Evolutionary conservation across 2,113 vertebrate species (phyloP).

Genomic region (Tinamus guttatus): DNA sequence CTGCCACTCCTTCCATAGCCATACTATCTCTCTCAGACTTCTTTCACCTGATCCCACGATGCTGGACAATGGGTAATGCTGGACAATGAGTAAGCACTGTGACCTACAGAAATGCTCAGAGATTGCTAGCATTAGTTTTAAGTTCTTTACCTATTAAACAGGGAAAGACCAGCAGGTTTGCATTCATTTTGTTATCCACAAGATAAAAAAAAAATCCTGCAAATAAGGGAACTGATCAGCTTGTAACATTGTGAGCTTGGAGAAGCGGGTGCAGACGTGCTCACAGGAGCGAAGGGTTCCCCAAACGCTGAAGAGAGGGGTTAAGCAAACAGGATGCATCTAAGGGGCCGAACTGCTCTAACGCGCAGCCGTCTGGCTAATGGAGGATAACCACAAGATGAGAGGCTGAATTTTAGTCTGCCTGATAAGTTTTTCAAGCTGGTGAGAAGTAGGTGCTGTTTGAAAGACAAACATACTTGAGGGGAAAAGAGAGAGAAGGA

Average conservation of each 20-base stretch:
- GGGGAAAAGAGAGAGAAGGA: not conserved
- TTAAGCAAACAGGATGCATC: not conserved
- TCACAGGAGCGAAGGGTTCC: not conserved
- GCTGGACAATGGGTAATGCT: not conserved
- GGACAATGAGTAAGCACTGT: not conserved
- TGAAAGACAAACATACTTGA: not conserved
- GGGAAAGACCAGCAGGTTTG: not conserved
- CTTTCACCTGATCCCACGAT: not conserved
- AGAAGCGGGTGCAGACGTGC: accelerated
- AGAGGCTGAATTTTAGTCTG: not conserved
- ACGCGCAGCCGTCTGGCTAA: not conserved
- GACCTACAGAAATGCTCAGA: not conserved
- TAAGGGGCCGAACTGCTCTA: not conserved
- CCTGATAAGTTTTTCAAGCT: not conserved
- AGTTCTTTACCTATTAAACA: not conserved
- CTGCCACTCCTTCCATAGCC: not conserved
- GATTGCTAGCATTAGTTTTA: not conserved
- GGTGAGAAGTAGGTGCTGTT: not conserved
- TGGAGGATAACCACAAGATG: not conserved
- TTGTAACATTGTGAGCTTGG: accelerated
- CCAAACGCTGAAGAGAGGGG: not conserved
- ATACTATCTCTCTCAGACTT: not conserved
- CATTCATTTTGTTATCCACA: not conserved
- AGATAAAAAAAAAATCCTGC: not conserved
- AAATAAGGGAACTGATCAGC: not conserved